These are phyloP conservation scores for Pseudococcus jackbeardsleyi DNA, from an alignment of 2,888 invertebrate genomes.

Conservation along the genomic window DNA sequence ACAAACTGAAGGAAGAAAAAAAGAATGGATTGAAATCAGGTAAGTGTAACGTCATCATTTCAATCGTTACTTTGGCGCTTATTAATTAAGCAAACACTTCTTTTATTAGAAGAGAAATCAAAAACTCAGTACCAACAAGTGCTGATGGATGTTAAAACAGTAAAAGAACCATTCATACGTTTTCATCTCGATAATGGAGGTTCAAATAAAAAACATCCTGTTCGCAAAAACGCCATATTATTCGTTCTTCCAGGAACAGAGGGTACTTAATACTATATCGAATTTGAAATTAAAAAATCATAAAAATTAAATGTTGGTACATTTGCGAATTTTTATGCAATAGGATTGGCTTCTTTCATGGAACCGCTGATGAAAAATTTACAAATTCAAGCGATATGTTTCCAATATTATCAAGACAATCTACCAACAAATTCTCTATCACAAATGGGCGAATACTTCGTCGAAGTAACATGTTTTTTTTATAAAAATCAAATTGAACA, in stretches of 20 bases:
- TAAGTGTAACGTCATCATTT: background rate
- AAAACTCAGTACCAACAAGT: too few species aligned
- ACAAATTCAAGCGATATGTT: background rate
- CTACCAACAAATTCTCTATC: too few species aligned
- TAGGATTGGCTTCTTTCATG: background rate
- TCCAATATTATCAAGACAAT: background rate
- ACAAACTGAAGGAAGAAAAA: conserved; percentile 69
- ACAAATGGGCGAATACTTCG: too few species aligned
- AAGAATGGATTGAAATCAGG: background rate
- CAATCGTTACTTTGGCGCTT: too few species aligned
- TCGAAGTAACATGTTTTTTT: too few species aligned
- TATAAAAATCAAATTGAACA: too few species aligned
- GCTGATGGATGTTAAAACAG: too few species aligned
- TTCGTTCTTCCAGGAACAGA: background rate
- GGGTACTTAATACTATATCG: background rate
- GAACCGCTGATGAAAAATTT: background rate
- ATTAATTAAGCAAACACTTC: background rate
- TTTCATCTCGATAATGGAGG: background rate
- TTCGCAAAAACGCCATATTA: background rate
- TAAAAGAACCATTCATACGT: too few species aligned
- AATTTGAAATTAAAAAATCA: too few species aligned
- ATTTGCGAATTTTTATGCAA: background rate
- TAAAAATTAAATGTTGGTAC: too few species aligned
- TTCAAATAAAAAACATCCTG: background rate
- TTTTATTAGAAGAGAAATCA: background rate